Base-by-base conservation (phyloP, 2,113 vertebrate species). In the Zootoca vivipara region DNA sequence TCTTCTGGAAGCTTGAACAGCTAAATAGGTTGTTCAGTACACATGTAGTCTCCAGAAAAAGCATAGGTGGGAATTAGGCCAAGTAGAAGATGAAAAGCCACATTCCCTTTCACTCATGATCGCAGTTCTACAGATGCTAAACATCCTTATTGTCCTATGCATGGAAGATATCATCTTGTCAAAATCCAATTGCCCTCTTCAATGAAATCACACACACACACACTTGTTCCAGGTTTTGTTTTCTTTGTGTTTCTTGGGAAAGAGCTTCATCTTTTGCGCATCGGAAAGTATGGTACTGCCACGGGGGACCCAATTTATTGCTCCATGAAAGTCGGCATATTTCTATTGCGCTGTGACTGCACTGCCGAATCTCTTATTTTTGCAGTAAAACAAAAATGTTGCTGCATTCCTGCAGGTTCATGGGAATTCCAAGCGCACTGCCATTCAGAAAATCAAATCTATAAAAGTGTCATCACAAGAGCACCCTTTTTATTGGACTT, bases 401-500 rank as follows among this genome's bases (percentile, higher is more conserved):
- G 22, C 40, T 52, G 73, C 85, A 0, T 89, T 85, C 6, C 3
- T 26, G 7, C 42, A 33, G 58, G 52, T 58, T 70, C 82, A 38
- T 24, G 10, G 64, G 46, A 78, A 40, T 40, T 84, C 7, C 75
- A 62, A 78, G 18, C 20, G 33, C 56, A 26, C 42, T 40, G 58
- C 62, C 80, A 56, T 88, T 83, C 74, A 70, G 58, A 88, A 30
- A 88, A 83, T 67, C n/a, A 56, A 88, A 78, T 67, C 15, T 87
- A 74, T 83, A 77, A 28, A 28, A 73, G 56, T 28, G 73, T 1
- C 64, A 4, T 24, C 67, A 40, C 89, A 1, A 35, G 0, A 22
- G 28, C 77, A 87, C 12, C 2, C 74, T 87, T 78, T 40, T 78
- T 81, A 87, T 15, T 2, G 64, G 62, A 78, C 84, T 89, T 72